A percentile compares a stretch with the other conserved stretches of the same genome.
Evolutionary conservation across 2,888 invertebrate genomes (phyloP).

Genomic region (Chrysomela aeneicollis): DNA sequence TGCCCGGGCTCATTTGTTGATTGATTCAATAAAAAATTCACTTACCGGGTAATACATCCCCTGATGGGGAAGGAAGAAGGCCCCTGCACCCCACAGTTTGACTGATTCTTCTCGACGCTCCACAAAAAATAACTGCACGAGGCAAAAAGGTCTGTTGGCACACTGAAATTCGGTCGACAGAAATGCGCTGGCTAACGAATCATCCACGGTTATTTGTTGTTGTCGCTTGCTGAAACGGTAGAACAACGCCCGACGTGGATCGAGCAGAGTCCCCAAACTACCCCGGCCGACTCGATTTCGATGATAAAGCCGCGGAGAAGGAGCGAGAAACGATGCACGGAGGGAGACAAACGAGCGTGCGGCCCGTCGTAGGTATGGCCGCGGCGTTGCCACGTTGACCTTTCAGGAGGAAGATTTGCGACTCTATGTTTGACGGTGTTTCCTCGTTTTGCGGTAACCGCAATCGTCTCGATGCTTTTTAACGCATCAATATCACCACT

Average conservation of each 20-base stretch:
- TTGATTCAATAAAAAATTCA: slow-evolving; percentile 49
- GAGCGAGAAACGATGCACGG: slow-evolving; percentile 40
- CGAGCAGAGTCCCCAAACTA: slow-evolving; percentile 53
- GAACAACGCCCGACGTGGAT: slow-evolving; percentile 54
- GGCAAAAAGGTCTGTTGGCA: slow-evolving; percentile 41
- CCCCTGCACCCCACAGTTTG: slow-evolving; percentile 98
- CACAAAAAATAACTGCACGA: slow-evolving; percentile 61
- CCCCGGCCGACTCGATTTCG: slow-evolving; percentile 48
- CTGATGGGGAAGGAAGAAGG: slow-evolving; percentile 95
- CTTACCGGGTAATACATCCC: slow-evolving; percentile 97
- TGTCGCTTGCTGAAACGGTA: slow-evolving; percentile 22
- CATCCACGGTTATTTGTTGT: slow-evolving; percentile 38
- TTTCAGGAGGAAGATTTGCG: not conserved
- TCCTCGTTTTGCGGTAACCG: too few relatives aligned
- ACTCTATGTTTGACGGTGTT: not conserved
- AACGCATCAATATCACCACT: too few relatives aligned
- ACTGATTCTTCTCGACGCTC: slow-evolving; percentile 67
- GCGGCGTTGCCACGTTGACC: slow-evolving; percentile 20
- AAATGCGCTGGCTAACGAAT: slow-evolving; percentile 27
- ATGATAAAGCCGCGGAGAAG: slow-evolving; percentile 31
- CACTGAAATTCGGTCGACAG: slow-evolving; percentile 31
- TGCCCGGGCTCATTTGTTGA: slow-evolving; percentile 1
- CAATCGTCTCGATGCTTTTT: too few relatives aligned
- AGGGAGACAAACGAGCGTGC: slow-evolving; percentile 50
- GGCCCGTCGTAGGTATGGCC: slow-evolving; percentile 33